Conservation (phyloP, 2,113 vertebrate genomes). For the Sander vitreus region DNA sequence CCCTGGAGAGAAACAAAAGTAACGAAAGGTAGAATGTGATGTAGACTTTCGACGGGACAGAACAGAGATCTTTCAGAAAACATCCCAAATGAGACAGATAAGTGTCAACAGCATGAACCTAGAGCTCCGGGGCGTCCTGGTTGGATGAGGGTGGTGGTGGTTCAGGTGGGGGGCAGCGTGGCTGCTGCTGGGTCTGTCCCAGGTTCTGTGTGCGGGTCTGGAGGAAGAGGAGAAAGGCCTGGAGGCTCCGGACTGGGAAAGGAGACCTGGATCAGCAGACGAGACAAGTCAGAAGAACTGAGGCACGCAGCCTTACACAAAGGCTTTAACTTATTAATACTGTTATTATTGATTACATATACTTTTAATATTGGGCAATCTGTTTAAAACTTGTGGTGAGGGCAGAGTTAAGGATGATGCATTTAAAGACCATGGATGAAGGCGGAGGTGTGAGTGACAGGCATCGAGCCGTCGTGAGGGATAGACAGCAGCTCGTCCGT, state of each 20-base stretch:
- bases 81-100: not conserved
- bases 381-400: constrained; percentile 37
- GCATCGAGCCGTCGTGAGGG: constrained; percentile 87
- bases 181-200: constrained; percentile 18
- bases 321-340: not conserved
- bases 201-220: not conserved
- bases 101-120: constrained; percentile 12
- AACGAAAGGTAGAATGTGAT: not conserved
- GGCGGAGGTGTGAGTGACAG: constrained; percentile 75
- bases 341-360: too few relatives aligned
- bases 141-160: constrained; percentile 16
- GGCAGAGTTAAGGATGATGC: constrained; percentile 52
- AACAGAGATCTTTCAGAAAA: not conserved
- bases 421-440: constrained; percentile 53
- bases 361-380: too few relatives aligned
- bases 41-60: not conserved
- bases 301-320: not conserved
- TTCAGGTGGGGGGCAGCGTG: not conserved
- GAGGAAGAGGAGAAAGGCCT: not conserved
- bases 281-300: not conserved
- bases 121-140: constrained; percentile 14
- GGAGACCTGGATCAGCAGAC: constrained; percentile 42
- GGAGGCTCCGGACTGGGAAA: constrained; percentile 32
- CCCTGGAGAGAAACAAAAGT: not conserved
- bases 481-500: constrained; percentile 90